Evolutionary conservation across 2,797 vertebrate genomes (phyloP), one percentile per base, ranked within the genome.

Genomic region (Anguilla obscura): DNA sequence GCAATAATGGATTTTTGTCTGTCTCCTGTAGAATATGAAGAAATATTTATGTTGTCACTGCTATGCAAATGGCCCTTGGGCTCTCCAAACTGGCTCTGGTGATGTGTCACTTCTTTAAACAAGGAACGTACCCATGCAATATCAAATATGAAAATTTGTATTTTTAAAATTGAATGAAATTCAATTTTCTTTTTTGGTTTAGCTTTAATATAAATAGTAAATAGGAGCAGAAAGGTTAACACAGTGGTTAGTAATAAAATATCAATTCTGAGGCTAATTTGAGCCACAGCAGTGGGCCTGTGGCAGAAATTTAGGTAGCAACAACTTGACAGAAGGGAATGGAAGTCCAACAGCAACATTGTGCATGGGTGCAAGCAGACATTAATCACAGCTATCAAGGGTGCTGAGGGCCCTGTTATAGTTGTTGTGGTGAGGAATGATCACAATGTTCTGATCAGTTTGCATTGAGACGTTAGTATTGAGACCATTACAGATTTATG

Each of bases 1-100:
- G 27, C 24, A 69, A 69, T 69, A 69, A n/a, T 69, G 63, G 63
- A 69, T 69, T 69, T 69, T n/a, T 69, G 63, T 69, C n/a, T 69
- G n/a, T 69, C 63, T n/a, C 27, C 63, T 69, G 63, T 27, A 69
- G 63, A 69, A 69, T 69, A 27, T 69, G 7, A 27, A 69, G 56
- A 69, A 69, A 27, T 69, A 69, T 69, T 27, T 24, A 69, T 69
- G 5, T 8, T 69, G 24, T 8, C 24, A 27, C 24, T 27, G n/a
- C n/a, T n/a, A 69, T 69, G 63, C 27, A 69, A 69, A 69, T 27
- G n/a, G 63, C 63, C 63, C 1, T 69, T n/a, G 63, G 63, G 63
- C 63, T 69, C 63, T 69, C n/a, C 6, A 69, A n/a, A 27, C 63
- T 69, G 63, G 63, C 63, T 69, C 27, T 69, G 63, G 63, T 69